phyloP scores from a whole-genome alignment of 2,113 vertebrate species.

The Tamias sibiricus region DNA sequence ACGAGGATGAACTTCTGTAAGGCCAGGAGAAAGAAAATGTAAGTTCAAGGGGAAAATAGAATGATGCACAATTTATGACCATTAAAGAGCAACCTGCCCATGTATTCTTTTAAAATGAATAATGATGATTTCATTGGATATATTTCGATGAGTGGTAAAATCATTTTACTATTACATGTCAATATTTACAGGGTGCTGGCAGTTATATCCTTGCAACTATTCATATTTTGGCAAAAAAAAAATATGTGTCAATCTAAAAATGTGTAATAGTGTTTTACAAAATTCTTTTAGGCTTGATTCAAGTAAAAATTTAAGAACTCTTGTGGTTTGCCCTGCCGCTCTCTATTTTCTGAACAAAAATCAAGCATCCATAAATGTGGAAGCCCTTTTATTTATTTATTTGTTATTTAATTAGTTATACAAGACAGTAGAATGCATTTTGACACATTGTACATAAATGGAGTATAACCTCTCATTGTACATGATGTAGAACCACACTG shows the following conservation, averaged over 20 bases:
- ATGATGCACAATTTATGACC: constrained; percentile 5
- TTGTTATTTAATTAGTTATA: too few relatives aligned
- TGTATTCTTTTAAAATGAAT: constrained; percentile 9
- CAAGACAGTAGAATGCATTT: too few relatives aligned
- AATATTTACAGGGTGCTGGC: constrained; percentile 1
- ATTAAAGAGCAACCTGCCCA: background rate
- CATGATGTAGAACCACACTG: too few relatives aligned
- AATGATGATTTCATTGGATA: background rate
- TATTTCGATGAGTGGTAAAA: background rate
- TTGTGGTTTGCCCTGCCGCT: background rate
- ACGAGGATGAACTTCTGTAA: background rate
- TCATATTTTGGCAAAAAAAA: constrained; percentile 13
- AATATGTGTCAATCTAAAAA: constrained; percentile 39
- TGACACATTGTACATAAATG: too few relatives aligned
- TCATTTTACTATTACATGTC: constrained; percentile 5
- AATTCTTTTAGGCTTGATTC: constrained; percentile 1
- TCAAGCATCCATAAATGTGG: background rate
- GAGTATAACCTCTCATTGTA: too few relatives aligned
- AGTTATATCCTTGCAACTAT: background rate
- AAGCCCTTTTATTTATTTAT: background rate
- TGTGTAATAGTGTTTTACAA: background rate
- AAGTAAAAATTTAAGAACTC: background rate
- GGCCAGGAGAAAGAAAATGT: background rate
- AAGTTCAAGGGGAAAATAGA: background rate
- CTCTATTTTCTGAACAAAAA: constrained; percentile 4